Evolutionary conservation across 2,888 invertebrate genomes (phyloP), one percentile per base, ranked within the genome.

Genomic region (Yponomeuta sedellus): DNA sequence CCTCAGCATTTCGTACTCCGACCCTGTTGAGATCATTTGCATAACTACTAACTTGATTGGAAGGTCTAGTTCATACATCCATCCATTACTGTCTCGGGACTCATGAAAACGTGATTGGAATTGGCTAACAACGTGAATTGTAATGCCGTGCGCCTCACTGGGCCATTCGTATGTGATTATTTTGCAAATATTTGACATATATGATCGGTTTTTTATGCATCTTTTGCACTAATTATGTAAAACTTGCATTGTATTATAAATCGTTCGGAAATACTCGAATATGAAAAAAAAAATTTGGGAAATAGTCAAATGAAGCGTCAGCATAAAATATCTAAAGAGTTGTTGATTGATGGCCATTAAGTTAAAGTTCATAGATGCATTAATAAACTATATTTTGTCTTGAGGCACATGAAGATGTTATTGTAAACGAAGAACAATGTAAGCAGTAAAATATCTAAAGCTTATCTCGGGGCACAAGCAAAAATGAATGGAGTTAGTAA

Each of bases 1-100:
- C 65, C 93, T 92, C 62, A 95, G 83, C 61, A 94, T 73, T 39
- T 91, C 88, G 69, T 82, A 79, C 67, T 92, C 90, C 12, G 75
- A 69, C 59, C 75, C 71, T 70, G 71, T 10, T n/a, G 19, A 22
- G 52, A 56, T 64, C 20, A 64, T 58, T 57, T 56, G 56, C 57
- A 56, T 57, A 66, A 64, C 20, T 16, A 52, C 44, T 62, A 8
- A 16, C 44, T 52, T 52, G 44, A 12, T 52, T 12, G 44, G 19
- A 52, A 44, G 83, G 75, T 66, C 86, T 88, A 88, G 68, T 69
- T 68, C 64, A 70, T 66, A 69, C 22, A 68, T 66, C 68, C 69
- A 57, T 39, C 19, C 34, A 64, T 59, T 59, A 57, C 11, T 57
- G 19, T 16, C 44, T 52, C 12, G 16, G 16, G 16, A 52, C 44